Percentiles rank a stretch among this genome's conserved stretches.
phyloP scores from a whole-genome alignment of 2,888 invertebrate genomes.

The Eristalinus aeneus region DNA sequence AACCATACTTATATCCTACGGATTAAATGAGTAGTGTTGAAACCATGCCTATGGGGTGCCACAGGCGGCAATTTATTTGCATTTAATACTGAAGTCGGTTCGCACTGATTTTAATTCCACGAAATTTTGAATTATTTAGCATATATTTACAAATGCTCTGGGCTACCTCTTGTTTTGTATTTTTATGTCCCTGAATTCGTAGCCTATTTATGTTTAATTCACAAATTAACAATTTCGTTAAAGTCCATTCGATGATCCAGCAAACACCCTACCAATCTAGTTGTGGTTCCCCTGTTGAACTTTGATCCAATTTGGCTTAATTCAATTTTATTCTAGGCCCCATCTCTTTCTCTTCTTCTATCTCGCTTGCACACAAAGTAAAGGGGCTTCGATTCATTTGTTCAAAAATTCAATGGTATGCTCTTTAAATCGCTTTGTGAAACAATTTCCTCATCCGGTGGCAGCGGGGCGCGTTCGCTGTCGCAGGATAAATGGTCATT shows the following conservation, averaged over 20 bases:
- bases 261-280: not conserved
- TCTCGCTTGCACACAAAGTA: not conserved
- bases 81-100: not conserved
- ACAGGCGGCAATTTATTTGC: not conserved
- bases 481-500: constrained; percentile 59
- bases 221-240: constrained; percentile 26
- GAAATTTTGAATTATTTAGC: not conserved
- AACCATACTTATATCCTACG: not conserved
- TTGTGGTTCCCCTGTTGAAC: not conserved
- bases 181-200: not conserved
- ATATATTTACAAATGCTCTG: not conserved
- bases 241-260: not conserved
- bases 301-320: constrained; percentile 33
- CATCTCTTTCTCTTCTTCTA: not conserved
- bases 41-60: not conserved
- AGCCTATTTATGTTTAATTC: not conserved
- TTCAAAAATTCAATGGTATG: constrained; percentile 51
- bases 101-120: not conserved
- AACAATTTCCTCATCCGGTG: constrained; percentile 53
- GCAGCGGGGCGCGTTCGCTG: not conserved
- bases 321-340: constrained; percentile 29
- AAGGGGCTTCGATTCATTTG: constrained; percentile 25
- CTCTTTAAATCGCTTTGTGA: constrained; percentile 57
- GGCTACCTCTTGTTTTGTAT: not conserved
- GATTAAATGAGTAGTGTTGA: not conserved